Base-by-base conservation (phyloP, 2,888 invertebrate species). In the Sialis lutaria region DNA sequence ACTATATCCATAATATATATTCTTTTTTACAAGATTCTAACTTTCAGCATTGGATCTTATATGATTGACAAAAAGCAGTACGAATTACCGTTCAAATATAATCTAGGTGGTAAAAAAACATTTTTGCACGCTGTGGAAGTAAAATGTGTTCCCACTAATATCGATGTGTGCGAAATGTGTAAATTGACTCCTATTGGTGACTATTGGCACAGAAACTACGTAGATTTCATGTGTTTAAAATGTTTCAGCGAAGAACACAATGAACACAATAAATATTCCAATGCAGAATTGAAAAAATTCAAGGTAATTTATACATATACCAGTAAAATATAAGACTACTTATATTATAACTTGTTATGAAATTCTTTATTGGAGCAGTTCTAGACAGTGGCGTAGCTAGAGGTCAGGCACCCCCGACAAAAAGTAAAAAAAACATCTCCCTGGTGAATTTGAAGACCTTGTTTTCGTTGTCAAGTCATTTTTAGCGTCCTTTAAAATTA, bases 141-240 rank as follows among this genome's bases (percentile, higher is more conserved):
- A 12, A 61, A 65, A 49, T 72, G 72, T 51, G 59, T 64, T 44
- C 57, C 61, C 8, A 56, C 54, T 45, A 64, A 66, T 40, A 51
- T 47, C 9, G 67, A 70, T 51, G 48, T 53, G 33, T 72, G 72
- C 50, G 56, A 58, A 39, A 58, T 63, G 51, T 72, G 72, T 51
- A 56, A 58, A 2, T 53, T 57, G 51, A 54, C 60, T 39, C 67
- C 68, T 41, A 47, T 55, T 9, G 67, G 68, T 1, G 72, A 72
- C 58, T 71, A 70, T 52, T 72, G 70, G 70, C 68, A 70, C 12
- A 52, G 53, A 49, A 56, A 62, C 46, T 55, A 60, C 46, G 50
- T 53, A 1, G 53, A 56, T 22, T 69, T 64, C 51, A 56, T 70
- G 37, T 71, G 71, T 48, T 61, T 67, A 48, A 47, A 53, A 8